Evolutionary conservation across 2,113 vertebrate genomes (phyloP).

Genomic region (Austrofundulus limnaeus): DNA sequence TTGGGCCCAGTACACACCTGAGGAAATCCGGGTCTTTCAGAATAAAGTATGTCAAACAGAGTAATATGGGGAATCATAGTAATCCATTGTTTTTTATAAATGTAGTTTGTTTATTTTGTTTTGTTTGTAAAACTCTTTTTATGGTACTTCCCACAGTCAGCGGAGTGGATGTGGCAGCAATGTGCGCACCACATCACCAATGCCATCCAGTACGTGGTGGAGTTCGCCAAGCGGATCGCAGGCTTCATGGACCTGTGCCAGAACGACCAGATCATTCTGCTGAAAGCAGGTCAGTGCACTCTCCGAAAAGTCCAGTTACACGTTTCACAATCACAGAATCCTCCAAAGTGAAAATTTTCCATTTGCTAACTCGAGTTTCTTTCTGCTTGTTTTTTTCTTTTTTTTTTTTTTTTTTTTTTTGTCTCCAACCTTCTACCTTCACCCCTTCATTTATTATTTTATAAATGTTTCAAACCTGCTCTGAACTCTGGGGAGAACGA

Average conservation of each 20-base stretch:
- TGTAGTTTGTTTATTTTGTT: too few species aligned
- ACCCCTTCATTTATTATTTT: conserved; percentile 22
- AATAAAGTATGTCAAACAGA: conserved; percentile 78
- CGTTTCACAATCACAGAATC: neutral
- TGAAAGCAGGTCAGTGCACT: conserved; percentile 86
- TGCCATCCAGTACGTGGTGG: conserved; percentile 89
- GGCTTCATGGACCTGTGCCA: conserved; percentile 92
- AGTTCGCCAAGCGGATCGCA: conserved; percentile 87
- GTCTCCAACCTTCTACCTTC: conserved; percentile 68
- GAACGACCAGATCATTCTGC: conserved; percentile 89
- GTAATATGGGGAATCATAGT: neutral
- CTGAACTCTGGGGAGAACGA: conserved; percentile 21
- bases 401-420: conserved; percentile 58
- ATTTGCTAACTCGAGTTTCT: conserved; percentile 62
- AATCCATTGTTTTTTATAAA: neutral
- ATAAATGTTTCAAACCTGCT: conserved; percentile 24
- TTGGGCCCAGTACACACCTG: conserved; percentile 85
- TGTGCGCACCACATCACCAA: conserved; percentile 87
- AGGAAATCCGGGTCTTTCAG: conserved; percentile 85
- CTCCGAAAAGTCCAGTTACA: conserved; percentile 7
- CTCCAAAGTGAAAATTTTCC: conserved; percentile 24
- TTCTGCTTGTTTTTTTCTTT: conserved; percentile 51
- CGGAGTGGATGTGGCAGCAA: conserved; percentile 89
- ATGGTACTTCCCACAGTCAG: conserved; percentile 68
- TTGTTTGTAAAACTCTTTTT: neutral